phyloP scores from a whole-genome alignment of 2,888 invertebrate species.

The Icerya purchasi region DNA sequence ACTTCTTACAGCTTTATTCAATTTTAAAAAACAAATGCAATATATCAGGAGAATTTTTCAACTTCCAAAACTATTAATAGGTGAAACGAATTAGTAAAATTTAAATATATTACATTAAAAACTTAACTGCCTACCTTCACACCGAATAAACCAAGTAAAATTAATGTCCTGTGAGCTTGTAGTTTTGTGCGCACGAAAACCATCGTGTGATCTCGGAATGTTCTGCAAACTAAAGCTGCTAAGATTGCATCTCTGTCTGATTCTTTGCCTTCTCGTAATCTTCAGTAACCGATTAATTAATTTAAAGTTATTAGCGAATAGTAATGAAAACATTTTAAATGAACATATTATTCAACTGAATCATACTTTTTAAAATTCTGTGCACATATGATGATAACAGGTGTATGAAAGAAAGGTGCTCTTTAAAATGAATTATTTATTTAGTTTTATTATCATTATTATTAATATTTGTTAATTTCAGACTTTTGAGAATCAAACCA shows the following conservation, averaged over 20 bases:
- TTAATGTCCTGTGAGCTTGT: slow-evolving; percentile 82
- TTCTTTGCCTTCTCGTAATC: slow-evolving; percentile 72
- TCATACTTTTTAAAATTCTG: not conserved
- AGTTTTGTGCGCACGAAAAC: slow-evolving; percentile 93
- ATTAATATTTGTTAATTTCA: too few relatives aligned
- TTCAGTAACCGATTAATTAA: slow-evolving; percentile 21
- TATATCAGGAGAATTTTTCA: not conserved
- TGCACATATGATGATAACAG: too few relatives aligned
- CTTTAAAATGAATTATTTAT: too few relatives aligned
- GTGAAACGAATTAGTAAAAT: not conserved
- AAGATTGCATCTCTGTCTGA: slow-evolving; percentile 78
- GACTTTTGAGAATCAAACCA: too few relatives aligned
- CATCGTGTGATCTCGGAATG: slow-evolving; percentile 77
- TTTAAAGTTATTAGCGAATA: too few relatives aligned
- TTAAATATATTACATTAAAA: not conserved
- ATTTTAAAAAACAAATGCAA: not conserved
- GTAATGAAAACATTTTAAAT: not conserved
- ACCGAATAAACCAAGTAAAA: slow-evolving; percentile 72
- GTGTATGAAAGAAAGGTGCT: too few relatives aligned
- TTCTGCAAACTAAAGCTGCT: slow-evolving; percentile 59
- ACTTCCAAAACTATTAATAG: not conserved
- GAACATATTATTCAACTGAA: not conserved
- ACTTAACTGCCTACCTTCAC: slow-evolving; percentile 39
- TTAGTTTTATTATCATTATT: too few relatives aligned
- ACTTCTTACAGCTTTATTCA: not conserved